These are phyloP conservation scores for Herpetotheres cachinnans DNA, from an alignment of 2,113 vertebrate species.

Conservation along the genomic window DNA sequence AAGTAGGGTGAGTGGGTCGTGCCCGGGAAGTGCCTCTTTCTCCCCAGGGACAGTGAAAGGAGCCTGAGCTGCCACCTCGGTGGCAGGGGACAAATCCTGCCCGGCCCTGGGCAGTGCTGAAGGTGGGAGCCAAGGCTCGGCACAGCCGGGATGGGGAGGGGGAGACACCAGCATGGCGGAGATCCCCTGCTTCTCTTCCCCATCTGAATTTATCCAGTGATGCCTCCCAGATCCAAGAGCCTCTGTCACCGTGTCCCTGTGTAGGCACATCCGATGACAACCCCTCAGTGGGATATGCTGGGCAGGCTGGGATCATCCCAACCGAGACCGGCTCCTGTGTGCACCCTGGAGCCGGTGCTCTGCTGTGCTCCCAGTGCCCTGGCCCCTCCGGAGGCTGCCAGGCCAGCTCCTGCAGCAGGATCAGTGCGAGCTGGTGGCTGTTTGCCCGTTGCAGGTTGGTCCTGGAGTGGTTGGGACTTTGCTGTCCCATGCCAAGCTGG, in stretches of 20 bases:
- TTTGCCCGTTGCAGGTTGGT: too few species aligned
- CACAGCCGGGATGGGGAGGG: background rate
- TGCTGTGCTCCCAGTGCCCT: background rate
- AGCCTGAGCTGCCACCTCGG: background rate
- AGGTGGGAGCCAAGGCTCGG: background rate
- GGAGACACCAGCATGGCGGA: background rate
- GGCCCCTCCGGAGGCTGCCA: too few species aligned
- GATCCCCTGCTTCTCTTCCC: background rate
- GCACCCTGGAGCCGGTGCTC: background rate
- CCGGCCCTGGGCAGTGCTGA: background rate
- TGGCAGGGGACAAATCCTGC: background rate
- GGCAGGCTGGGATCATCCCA: background rate
- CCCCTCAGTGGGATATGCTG: background rate
- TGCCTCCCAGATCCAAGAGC: background rate
- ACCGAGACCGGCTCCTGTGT: background rate
- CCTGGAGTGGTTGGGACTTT: background rate
- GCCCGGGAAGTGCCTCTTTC: background rate
- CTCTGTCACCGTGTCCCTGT: background rate
- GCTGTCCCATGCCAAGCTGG: background rate
- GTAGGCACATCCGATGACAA: fast-evolving
- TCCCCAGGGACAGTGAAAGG: background rate
- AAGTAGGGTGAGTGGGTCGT: background rate
- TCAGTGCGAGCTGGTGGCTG: too few species aligned
- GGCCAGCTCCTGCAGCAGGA: background rate
- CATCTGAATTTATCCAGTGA: background rate